Base-by-base conservation (phyloP, 2,113 vertebrate species). In the Cynopterus brachyotis region DNA sequence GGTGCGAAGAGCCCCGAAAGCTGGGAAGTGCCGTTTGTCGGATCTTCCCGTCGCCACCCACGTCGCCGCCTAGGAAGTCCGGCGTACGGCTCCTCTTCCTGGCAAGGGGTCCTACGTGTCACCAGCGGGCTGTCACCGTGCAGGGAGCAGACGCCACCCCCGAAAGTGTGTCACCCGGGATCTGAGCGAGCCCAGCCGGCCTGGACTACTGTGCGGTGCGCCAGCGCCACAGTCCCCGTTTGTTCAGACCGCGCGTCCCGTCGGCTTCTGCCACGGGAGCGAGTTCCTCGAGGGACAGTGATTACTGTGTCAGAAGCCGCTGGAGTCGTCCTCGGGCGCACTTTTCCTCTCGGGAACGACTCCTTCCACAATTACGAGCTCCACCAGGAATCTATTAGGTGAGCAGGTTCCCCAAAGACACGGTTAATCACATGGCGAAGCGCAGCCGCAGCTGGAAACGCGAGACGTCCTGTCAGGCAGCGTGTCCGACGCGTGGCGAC, bases 291-390 rank as follows among this genome's bases (percentile, higher is more conserved):
- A 75, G 97, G 96, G 98, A 95, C 57, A 75, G 81, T 96, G 96
- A 98, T 97, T 97, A 97, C 84, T 22, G 37, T 42, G 57, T 90
- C 96, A 96, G 94, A 97, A 98, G 89, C 55, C n/a, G 73, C 96
- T 69, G 94, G 87, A 96, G 79, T 70, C 45, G n/a, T 96, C 97
- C 94, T 87, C 13, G 42, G 94, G 97, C 83, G 59, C 22, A 60
- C 0, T 82, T 67, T 87, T 87, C 89, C 93, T 95, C 98, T 96
- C 96, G 94, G 85, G 96, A 84, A 88, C 53, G 37, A 69, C 88
- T 97, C 69, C 93, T 96, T 83, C 94, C 0, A 91, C 95, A 96
- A 96, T 79, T 96, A 69, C 6, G 76, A 60, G 96, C 80, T 0
- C 95, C 89, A 76, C 87, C 55, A 97, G 94, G 95, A 98, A 97